Evolutionary conservation across 1,140 invertebrate species (phyloP), one percentile per base, ranked within the genome.

Genomic region (Procambarus virginalis): DNA sequence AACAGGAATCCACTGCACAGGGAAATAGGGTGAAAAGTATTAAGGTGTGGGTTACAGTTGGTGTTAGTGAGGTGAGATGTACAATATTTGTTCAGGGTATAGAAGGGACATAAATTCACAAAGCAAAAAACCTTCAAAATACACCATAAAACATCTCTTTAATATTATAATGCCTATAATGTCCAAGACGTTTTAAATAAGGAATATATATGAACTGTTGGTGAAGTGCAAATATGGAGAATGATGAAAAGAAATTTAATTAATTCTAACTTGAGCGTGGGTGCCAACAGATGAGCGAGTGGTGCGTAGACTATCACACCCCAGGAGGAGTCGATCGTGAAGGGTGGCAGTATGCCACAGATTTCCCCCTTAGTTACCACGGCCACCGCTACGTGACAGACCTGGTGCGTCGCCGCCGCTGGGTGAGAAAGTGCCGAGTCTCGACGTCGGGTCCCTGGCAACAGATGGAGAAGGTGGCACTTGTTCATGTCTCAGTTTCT

Each of bases 331-430:
- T 97, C 2, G 97, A 98, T 94, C 95, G 95, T 86, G 97, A 98
- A 92, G 98, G 98, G 3, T 99, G 98, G 98, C 98, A 98, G 93
- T 98, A 98, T 94, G 97, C 97, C 3, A 96, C 97, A 2, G 97
- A 98, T 94, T 98, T 98, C 94, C 97, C 97, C 8, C 95, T 96
- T 0, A 95, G 95, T 46, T 98, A 97, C 94, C 97, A 98, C 93
- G 95, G 95, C 0, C 96, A 96, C 92, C 98, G 98, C 93, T 95
- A 96, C 84, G 96, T 98, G 90, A 98, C 97, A 1, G 98, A 98
- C 94, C 97, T 97, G 93, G 97, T 98, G 0, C 95, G 98, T 85
- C 95, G 97, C 49, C 94, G 97, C 75, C 94, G 97, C 77, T 98
- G 98, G 97, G 96, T 96, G 92, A 95, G 97, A 92, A 96, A 96